These are phyloP conservation scores for Aeoliscus strigatus DNA, from an alignment of 2,797 vertebrate genomes.

Conservation along the genomic window DNA sequence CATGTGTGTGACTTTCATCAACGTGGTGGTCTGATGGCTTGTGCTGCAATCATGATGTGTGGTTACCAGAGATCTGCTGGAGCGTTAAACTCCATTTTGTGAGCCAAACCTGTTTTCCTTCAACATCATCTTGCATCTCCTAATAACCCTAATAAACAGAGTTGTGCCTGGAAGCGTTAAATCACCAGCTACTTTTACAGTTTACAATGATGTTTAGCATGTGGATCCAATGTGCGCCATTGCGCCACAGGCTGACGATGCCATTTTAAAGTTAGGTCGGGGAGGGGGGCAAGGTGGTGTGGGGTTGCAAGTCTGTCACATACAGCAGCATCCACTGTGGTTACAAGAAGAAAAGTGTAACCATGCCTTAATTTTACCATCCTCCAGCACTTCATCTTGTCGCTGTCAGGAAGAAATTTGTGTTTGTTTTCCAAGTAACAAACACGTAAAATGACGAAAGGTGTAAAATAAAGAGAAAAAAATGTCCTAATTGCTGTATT, in stretches of 20 bases:
- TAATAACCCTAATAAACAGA: constrained; percentile 69
- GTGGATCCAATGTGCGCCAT: constrained; percentile 63
- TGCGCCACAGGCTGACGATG: constrained; percentile 9
- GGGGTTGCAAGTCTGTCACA: too few species aligned
- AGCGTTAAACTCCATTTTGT: constrained; percentile 43
- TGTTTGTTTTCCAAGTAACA: background rate
- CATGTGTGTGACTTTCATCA: constrained; percentile 67
- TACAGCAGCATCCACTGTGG: constrained; percentile 13
- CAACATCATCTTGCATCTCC: constrained; percentile 59
- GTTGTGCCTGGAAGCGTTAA: constrained; percentile 62
- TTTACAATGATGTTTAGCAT: constrained; percentile 64
- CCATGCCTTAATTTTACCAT: too few species aligned
- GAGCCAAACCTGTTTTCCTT: constrained; percentile 60
- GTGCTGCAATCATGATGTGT: constrained; percentile 58
- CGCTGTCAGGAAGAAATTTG: constrained; percentile 1
- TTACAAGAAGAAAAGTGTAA: constrained; percentile 23
- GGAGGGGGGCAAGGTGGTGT: too few species aligned
- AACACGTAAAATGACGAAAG: too few species aligned
- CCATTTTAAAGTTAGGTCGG: too few species aligned
- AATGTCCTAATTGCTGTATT: too few species aligned
- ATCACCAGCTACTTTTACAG: constrained; percentile 67
- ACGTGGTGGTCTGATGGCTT: constrained; percentile 65
- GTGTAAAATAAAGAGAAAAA: too few species aligned
- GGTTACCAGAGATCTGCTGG: constrained; percentile 58
- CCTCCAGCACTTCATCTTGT: constrained; percentile 16